A percentile compares a stretch with the other conserved stretches of the same genome.
Conservation (phyloP, 2,888 invertebrate genomes). For the Calameuta filiformis region DNA sequence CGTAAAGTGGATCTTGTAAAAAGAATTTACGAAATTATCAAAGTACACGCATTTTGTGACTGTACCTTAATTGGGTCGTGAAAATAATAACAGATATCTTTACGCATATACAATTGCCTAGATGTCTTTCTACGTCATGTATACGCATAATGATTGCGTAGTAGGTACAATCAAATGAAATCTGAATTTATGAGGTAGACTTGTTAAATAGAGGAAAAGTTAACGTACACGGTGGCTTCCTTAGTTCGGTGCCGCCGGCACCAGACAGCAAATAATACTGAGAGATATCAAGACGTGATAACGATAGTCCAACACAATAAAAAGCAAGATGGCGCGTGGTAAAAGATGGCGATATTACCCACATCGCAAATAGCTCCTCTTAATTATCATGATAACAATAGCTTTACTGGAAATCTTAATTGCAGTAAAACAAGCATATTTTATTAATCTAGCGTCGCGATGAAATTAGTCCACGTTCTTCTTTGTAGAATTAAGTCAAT, state of each 20-base stretch:
- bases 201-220: neutral
- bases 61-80: neutral
- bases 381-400: conserved; percentile 27
- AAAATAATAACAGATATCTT: neutral
- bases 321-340: conserved; percentile 14
- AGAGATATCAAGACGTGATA: conserved; percentile 37
- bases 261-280: conserved; percentile 42
- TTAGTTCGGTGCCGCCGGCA: conserved; percentile 25
- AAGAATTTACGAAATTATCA: neutral
- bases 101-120: neutral
- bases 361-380: conserved; percentile 30
- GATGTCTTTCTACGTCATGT: neutral
- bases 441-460: neutral
- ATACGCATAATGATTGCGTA: neutral
- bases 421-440: neutral
- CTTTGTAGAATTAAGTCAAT: neutral
- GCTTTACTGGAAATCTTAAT: neutral
- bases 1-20: neutral
- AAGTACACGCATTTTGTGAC: neutral
- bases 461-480: neutral
- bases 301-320: conserved; percentile 29
- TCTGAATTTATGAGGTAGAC: conserved; percentile 5
- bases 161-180: conserved; percentile 8
- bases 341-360: conserved; percentile 5
- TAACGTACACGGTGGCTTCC: neutral